Base-by-base conservation (phyloP, 2,113 vertebrate species). In the Psilopogon haemacephalus region DNA sequence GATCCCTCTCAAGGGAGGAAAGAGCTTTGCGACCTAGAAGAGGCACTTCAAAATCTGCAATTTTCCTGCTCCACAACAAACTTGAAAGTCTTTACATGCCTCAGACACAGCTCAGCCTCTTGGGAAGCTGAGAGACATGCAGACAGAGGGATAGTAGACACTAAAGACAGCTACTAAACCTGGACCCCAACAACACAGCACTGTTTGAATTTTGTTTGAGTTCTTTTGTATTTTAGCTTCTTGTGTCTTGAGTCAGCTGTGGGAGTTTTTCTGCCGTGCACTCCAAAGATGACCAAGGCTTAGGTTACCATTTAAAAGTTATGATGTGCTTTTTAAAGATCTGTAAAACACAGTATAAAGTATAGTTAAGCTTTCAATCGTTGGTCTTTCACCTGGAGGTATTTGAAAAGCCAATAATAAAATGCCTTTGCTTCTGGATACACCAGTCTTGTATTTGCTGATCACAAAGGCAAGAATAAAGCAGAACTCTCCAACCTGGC, bases 261-360 rank as follows among this genome's bases (percentile, higher is more conserved):
- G 68, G 23, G 64, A 59, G 24, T 38, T 93, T 90, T 84, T 84
- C 80, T 82, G 27, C 24, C 32, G 59, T 80, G 33, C 64, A 38
- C 35, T 88, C 27, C 35, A 64, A 85, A 85, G 89, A 64, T 12
- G 7, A 83, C 63, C 42, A 2, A 5, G 38, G n/a, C 62, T 86
- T 85, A 84, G 1, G 5, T 82, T 95, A 76, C 86, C 60, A 68
- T 69, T 68, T 89, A 93, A 96, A 94, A 2, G 9, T 91, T 83
- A 80, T 86, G 78, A 94, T 50, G 64, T 68, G 63, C 27, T 76
- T 92, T 96, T 93, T 56, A 88, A 94, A 92, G 78, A 74, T 27
- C 75, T 64, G 60, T 95, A 87, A 94, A 95, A 91, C 71, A 60
- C 38, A 82, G 76, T 78, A 38, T 88, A 76, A 79, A 77, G 69